Base-by-base conservation (phyloP, 2,113 vertebrate genomes). In the Oreochromis aureus region DNA sequence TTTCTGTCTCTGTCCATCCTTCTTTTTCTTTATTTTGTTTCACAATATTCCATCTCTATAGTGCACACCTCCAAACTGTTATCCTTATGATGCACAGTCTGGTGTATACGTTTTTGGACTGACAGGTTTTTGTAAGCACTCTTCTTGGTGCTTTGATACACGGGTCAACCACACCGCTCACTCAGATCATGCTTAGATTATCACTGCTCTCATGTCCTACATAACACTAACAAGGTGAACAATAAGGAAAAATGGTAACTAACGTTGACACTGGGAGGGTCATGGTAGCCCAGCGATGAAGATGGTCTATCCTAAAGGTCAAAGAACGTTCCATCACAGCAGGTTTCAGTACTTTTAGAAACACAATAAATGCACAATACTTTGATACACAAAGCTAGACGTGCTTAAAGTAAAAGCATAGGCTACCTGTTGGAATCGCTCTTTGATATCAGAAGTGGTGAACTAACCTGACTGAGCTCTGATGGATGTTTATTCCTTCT, bases 341-440 rank as follows among this genome's bases (percentile, higher is more conserved):
- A 78, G 44, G 24, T 76, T 48, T 48, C 9, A 51, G 24, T 71
- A 24, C 44, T 48, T 76, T 76, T 51, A 30, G 46, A 78, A 19
- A 78, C 46, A 53, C 46, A 32, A 0, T 1, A 19, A 44, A 44
- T 51, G 16, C 46, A 78, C 18, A 19, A 19, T 51, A 51, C 16
- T 51, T 78, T 32, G 19, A 78, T 32, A 30, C 24, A 78, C 44
- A 30, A 48, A 18, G 41, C 41, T 27, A 76, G 15, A 48, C 5
- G 2, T 27, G n/a, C 9, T 24, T 32, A 19, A 6, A 0, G 4
- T 51, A 19, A 51, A 76, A 19, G 44, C 44, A 3, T 0, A 39
- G 44, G 27, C 44, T 78, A 1, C 5, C 4, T 78, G 4, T 32
- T 7, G 10, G 44, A 27, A 73, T 73, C 4, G 15, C 41, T 44